A percentile compares a stretch with the other conserved stretches of the same genome.
Evolutionary conservation across 2,113 vertebrate species (phyloP).

Genomic region (Myotis davidii): DNA sequence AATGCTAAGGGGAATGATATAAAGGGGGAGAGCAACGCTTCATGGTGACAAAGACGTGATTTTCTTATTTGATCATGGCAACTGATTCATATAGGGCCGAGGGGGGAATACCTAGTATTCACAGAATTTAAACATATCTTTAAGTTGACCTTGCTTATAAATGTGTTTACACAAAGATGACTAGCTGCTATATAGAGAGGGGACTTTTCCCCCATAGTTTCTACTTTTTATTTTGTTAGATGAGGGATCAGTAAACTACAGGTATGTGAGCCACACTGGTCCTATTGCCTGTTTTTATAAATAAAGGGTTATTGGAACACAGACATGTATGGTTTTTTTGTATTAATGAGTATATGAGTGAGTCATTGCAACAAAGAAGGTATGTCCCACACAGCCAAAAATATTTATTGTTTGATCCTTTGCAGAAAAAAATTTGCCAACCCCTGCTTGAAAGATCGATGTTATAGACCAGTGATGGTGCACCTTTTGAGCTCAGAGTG

Average conservation of each 20-base stretch:
- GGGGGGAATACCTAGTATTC: not conserved
- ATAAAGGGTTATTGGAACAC: not conserved
- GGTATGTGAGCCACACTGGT: not conserved
- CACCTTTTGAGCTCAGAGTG: too few species aligned
- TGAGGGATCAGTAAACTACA: not conserved
- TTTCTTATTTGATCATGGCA: slow-evolving; percentile 41
- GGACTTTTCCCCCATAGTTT: not conserved
- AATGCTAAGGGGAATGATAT: not conserved
- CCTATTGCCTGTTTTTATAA: not conserved
- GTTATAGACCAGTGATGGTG: too few species aligned
- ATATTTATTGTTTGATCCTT: not conserved
- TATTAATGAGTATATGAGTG: not conserved
- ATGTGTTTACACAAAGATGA: not conserved
- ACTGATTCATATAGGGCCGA: not conserved
- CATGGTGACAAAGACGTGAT: not conserved
- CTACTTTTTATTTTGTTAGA: not conserved
- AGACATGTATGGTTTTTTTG: not conserved
- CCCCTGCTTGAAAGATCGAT: not conserved
- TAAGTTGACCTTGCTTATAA: not conserved
- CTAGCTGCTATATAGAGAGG: not conserved
- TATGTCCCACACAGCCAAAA: not conserved
- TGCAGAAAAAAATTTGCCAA: not conserved
- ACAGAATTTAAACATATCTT: not conserved
- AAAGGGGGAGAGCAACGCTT: not conserved
- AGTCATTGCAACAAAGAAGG: not conserved